Evolutionary conservation across 2,113 vertebrate genomes (phyloP).

Genomic region (Centropristis striata): DNA sequence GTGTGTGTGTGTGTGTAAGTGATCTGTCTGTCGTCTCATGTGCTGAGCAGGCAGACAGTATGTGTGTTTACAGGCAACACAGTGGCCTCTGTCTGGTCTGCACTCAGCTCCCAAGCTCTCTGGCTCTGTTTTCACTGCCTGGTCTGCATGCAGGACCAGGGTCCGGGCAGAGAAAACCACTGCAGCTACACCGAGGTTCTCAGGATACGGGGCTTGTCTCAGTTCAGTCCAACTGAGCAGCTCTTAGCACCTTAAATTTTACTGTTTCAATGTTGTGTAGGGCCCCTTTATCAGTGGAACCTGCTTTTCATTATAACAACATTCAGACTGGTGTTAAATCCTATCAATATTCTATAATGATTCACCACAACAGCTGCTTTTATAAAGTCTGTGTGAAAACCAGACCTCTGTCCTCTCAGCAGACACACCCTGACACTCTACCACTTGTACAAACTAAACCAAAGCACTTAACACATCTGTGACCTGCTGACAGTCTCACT

Average conservation of each 20-base stretch:
- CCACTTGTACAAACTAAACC: constrained; percentile 54
- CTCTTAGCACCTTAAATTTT: neutral
- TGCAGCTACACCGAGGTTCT: neutral
- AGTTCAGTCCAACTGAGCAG: neutral
- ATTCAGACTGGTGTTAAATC: neutral
- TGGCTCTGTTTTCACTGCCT: constrained; percentile 56
- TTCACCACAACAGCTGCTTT: neutral
- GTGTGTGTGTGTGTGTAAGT: constrained; percentile 40
- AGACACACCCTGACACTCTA: constrained; percentile 52
- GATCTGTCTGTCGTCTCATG: constrained; percentile 60
- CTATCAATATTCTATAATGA: neutral
- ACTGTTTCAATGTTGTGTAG: too few relatives aligned
- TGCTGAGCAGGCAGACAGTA: constrained; percentile 57
- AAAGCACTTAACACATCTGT: constrained; percentile 85
- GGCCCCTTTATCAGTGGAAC: neutral
- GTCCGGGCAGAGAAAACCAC: neutral
- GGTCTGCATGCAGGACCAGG: constrained; percentile 15
- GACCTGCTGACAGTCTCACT: constrained; percentile 55
- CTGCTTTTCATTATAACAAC: neutral
- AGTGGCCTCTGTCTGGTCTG: constrained; percentile 61
- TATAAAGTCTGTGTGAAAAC: constrained; percentile 2
- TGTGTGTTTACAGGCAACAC: constrained; percentile 87
- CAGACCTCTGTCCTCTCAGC: neutral
- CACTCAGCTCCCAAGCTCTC: constrained; percentile 42
- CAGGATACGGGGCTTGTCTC: neutral